These are phyloP conservation scores for Aurelia sp. DNA, from an alignment of 30 jellyfish, hydroid and myxozoan species.

Conservation along the genomic window DNA sequence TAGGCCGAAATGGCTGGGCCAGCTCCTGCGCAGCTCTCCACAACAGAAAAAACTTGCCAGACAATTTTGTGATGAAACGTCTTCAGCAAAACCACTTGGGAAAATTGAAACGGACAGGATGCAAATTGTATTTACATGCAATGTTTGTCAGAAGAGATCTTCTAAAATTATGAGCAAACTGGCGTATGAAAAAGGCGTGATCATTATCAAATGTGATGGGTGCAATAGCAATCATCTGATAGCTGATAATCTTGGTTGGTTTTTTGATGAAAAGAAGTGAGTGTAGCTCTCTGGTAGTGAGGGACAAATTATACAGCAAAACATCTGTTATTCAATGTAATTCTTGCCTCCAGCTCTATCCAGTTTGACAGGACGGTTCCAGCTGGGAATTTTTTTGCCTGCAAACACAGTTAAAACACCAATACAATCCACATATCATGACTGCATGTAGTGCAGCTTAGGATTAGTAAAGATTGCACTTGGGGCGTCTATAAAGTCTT, in stretches of 20 bases:
- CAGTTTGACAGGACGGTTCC: no score
- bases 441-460: no score
- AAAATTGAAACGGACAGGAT: constrained; percentile 63
- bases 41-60: background rate
- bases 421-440: no score
- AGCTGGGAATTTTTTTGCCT: no score
- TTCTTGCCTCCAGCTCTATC: no score
- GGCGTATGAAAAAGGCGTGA: constrained; percentile 91
- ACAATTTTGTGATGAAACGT: background rate
- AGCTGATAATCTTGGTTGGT: constrained; percentile 99
- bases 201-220: constrained; percentile 77
- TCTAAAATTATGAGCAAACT: constrained; percentile 75
- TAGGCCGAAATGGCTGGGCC: no score
- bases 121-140: constrained; percentile 87
- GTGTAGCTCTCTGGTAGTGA: background rate
- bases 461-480: no score
- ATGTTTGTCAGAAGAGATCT: constrained; percentile 89
- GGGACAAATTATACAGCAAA: no score
- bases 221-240: constrained; percentile 88
- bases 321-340: no score
- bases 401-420: no score
- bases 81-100: constrained; percentile 57
- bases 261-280: constrained; percentile 85
- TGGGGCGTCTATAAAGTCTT: no score
- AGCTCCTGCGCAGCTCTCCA: no score